Evolutionary conservation across 2,888 invertebrate genomes (phyloP).

Genomic region (Resseliella maxima): DNA sequence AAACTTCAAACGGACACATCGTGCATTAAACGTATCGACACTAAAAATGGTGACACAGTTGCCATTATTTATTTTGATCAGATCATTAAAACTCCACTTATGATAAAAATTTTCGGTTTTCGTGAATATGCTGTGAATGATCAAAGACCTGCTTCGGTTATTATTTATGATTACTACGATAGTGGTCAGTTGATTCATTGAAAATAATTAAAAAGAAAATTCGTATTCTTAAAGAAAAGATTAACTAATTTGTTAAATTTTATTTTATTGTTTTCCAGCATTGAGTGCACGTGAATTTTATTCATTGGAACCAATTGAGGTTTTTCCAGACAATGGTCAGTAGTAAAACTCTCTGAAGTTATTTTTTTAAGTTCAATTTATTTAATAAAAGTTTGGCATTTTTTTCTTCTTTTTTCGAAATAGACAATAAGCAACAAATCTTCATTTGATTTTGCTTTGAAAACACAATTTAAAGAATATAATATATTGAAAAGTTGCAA

Average conservation of each 20-base stretch:
- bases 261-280: background rate
- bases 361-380: too few species aligned
- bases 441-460: too few species aligned
- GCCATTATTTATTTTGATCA: constrained; percentile 81
- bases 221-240: background rate
- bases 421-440: too few species aligned
- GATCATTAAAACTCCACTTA: constrained; percentile 65
- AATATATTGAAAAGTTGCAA: too few species aligned
- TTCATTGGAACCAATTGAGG: too few species aligned
- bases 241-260: background rate
- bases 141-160: constrained; percentile 87
- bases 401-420: too few species aligned
- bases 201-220: too few species aligned
- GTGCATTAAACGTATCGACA: constrained; percentile 71
- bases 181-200: too few species aligned
- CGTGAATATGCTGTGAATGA: constrained; percentile 81
- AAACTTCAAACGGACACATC: background rate
- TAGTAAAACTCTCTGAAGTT: too few species aligned
- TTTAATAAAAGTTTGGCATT: too few species aligned
- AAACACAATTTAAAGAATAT: too few species aligned
- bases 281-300: background rate
- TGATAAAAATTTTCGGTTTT: background rate
- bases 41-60: constrained; percentile 73
- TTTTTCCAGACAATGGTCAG: too few species aligned
- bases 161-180: constrained; percentile 92